Base-by-base conservation (phyloP, 2,113 vertebrate species). In the Nothocercus julius region DNA sequence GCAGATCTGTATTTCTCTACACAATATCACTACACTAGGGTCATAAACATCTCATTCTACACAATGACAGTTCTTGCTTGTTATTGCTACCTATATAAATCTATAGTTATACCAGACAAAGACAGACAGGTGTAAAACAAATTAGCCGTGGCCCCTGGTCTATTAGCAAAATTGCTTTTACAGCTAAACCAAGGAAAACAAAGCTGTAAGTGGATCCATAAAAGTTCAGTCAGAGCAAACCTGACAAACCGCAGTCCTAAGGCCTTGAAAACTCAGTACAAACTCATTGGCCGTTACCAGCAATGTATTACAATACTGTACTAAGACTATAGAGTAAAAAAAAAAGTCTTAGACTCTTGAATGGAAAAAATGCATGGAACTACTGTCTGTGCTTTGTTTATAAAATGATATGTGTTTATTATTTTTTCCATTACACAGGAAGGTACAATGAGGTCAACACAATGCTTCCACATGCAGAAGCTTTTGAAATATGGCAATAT, bases 281-380 rank as follows among this genome's bases (percentile, higher is more conserved):
- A 34, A 83, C 11, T 85, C 14, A 6, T 0, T 1, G 25, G 4
- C 24, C 2, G 0, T 30, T 5, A 27, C 14, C 4, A 24, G 11
- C 2, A 38, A 24, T 4, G 7, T 36, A 36, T 36, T 36, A 14
- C 47, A 70, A 53, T 0, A 20, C 15, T 56, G 62, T 74, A 83
- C 36, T 24, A 12, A 86, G 21, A 4, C 24, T 47, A 17, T 38
- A 7, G 44, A 22, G 32, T 36, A 73, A 54, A 0, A 30, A 11
- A 76, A 7, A 6, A 34, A 30, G 2, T 18, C 63, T 56, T 45
- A 6, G 38, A 7, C 8, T 87, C 21, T 75, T 12, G 18, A 8
- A 76, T 5, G 11, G 40, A 8, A 49, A 67, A 63, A 9, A 3
- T 4, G 28, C n/a, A 9, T 1, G 8, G 15, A 45, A 8, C 1